These are phyloP conservation scores for Actinopyga echinites DNA, from an alignment of 53 echinoderm and acorn worm genomes.

Conservation along the genomic window DNA sequence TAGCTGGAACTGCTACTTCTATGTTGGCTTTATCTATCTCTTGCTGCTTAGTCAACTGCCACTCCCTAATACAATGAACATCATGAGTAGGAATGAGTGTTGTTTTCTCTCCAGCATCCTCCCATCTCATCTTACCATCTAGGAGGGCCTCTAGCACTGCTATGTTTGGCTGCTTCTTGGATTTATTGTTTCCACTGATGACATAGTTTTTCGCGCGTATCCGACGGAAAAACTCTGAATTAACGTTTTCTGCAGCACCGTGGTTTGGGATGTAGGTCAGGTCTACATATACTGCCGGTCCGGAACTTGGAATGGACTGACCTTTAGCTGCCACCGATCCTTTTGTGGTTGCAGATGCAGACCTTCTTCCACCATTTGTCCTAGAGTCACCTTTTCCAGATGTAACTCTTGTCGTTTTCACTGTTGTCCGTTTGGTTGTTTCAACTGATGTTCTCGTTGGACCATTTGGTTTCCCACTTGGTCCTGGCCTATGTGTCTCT, in stretches of 20 bases:
- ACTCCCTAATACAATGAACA: slow-evolving; percentile 71
- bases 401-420: slow-evolving; percentile 63
- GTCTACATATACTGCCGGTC: slow-evolving; percentile 89
- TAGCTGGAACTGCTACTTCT: slow-evolving; percentile 85
- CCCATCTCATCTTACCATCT: slow-evolving; percentile 89
- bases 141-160: slow-evolving; percentile 83
- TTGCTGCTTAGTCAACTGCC: slow-evolving; percentile 79
- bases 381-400: slow-evolving; percentile 68
- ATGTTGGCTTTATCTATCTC: slow-evolving; percentile 85
- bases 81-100: slow-evolving; percentile 95
- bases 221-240: slow-evolving; percentile 94
- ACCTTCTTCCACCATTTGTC: slow-evolving; percentile 69
- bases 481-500: slow-evolving; percentile 78
- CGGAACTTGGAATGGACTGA: slow-evolving; percentile 79
- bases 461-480: slow-evolving; percentile 62
- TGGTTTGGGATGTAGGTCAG: slow-evolving; percentile 93
- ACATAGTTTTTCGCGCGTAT: slow-evolving; percentile 93
- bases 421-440: slow-evolving; percentile 64
- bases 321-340: slow-evolving; percentile 62
- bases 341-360: slow-evolving; percentile 49
- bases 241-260: slow-evolving; percentile 84
- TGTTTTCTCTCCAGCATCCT: slow-evolving; percentile 72
- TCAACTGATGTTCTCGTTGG: slow-evolving; percentile 57
- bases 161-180: slow-evolving; percentile 75
- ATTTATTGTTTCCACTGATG: slow-evolving; percentile 85